A percentile compares a stretch with the other conserved stretches of the same genome.
Conservation (phyloP, 2,113 vertebrate genomes). For the Forbesichthys papilliferus region DNA sequence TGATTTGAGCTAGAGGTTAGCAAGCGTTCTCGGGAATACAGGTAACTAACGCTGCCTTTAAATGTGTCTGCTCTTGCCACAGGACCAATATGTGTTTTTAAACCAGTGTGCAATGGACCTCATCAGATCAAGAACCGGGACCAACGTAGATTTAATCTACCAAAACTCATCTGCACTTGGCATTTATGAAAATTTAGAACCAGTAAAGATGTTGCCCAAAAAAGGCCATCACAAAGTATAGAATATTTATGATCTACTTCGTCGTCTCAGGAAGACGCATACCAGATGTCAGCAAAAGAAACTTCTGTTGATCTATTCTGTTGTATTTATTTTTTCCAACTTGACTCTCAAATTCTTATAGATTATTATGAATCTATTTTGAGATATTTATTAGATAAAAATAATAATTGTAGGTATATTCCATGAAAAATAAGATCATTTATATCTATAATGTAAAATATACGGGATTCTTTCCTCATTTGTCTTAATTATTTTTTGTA, state of each 20-base stretch:
- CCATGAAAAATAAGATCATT: background rate
- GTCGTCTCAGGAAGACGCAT: background rate
- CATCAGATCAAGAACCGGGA: slow-evolving; percentile 86
- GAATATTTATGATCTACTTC: background rate
- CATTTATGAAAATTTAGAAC: slow-evolving; percentile 86
- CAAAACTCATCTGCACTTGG: slow-evolving; percentile 85
- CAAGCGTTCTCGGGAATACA: too few species aligned
- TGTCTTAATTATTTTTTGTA: slow-evolving; percentile 22
- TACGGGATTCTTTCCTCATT: background rate
- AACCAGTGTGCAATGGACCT: slow-evolving; percentile 93
- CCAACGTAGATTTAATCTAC: slow-evolving; percentile 90
- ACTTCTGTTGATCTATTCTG: background rate
- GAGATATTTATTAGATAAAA: slow-evolving; percentile 51
- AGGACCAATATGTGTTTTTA: slow-evolving; percentile 96
- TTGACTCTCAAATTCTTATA: slow-evolving; percentile 15
- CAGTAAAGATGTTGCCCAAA: slow-evolving; percentile 36
- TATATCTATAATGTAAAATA: too few species aligned
- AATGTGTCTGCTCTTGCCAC: slow-evolving; percentile 24
- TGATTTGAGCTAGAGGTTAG: too few species aligned
- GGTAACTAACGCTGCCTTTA: too few species aligned
- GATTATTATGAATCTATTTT: slow-evolving; percentile 23
- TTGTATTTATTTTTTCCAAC: slow-evolving; percentile 42
- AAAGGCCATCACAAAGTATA: slow-evolving; percentile 18
- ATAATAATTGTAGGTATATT: slow-evolving; percentile 9
- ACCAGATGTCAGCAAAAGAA: slow-evolving; percentile 26